Evolutionary conservation across 1,140 invertebrate genomes (phyloP), one percentile per base, ranked within the genome.

Genomic region (Trichonephila clavata): DNA sequence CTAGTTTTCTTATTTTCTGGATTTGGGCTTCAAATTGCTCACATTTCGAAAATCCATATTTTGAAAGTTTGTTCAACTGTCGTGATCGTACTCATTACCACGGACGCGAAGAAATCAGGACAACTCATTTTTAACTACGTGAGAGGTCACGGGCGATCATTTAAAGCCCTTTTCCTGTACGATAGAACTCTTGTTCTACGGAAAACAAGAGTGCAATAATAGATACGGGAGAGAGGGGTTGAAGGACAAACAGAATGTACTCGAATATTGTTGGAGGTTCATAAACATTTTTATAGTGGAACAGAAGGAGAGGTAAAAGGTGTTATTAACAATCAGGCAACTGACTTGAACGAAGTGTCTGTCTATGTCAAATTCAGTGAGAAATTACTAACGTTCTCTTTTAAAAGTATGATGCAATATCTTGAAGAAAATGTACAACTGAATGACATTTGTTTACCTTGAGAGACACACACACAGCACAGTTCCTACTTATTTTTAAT

Each of bases 121-220:
- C 84, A 86, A 61, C 57, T 86, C 16, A 86, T 86, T 86, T 50
- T 86, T 63, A 60, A 5, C 59, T 63, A 59, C 59, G 57, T 39
- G 84, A 63, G n/a, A 86, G 57, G 57, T 86, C 84, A 86, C 27
- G 84, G 84, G 84, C 50, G 27, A 61, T 63, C 13, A 39, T 5
- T 10, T n/a, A 50, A 32, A 77, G 68, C 14, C 0, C n/a, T 77
- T 77, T 32, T 27, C 24, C 27, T 77, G 68, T 18, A 5, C 68
- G 2, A 27, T 50, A 57, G 59, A n/a, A 43, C n/a, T n/a, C 43
- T 83, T 14, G 16, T 50, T 1, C n/a, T 86, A 86, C 10, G 59
- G 57, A 61, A 63, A n/a, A 60, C 16, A 86, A n/a, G 84, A 86
- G 27, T 60, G 57, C 21, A 59, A 60, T 86, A 86, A 61, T 21